A percentile compares a stretch with the other conserved stretches of the same genome.
phyloP scores from a whole-genome alignment of 1,140 invertebrate genomes.

The Bathynomus jamesi region DNA sequence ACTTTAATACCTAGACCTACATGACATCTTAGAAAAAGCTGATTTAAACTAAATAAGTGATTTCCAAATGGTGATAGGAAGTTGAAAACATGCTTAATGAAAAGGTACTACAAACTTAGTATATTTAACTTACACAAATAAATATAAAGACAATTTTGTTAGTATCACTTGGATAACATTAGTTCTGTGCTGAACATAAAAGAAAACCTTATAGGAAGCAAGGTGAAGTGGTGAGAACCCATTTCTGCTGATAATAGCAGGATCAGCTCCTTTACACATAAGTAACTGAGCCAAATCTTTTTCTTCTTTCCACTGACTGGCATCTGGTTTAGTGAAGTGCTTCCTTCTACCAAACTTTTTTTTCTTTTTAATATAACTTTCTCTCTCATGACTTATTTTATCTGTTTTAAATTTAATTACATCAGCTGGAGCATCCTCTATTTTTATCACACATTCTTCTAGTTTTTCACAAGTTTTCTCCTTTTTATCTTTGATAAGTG shows the following conservation, averaged over 20 bases:
- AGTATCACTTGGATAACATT: too few species aligned
- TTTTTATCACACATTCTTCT: slow-evolving; percentile 13
- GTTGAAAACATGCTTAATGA: too few species aligned
- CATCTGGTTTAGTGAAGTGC: not conserved
- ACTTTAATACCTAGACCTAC: too few species aligned
- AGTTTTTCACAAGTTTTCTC: slow-evolving; percentile 1
- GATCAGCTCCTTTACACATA: slow-evolving; percentile 42
- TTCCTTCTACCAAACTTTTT: not conserved
- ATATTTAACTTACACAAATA: too few species aligned
- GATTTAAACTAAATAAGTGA: too few species aligned
- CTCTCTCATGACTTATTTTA: slow-evolving; percentile 9
- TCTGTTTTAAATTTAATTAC: slow-evolving; percentile 4
- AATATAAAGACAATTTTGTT: too few species aligned
- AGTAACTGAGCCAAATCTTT: slow-evolving; percentile 42
- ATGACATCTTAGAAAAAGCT: too few species aligned
- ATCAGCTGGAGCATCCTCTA: slow-evolving; percentile 5
- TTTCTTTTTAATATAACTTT: not conserved
- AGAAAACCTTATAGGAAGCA: slow-evolving; percentile 45
- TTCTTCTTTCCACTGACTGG: slow-evolving; percentile 39
- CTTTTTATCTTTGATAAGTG: not conserved
- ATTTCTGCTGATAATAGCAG: slow-evolving; percentile 43
- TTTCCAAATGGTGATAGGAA: too few species aligned
- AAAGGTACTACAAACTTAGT: too few species aligned
- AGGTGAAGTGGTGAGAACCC: slow-evolving; percentile 47
- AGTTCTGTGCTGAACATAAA: too few species aligned